Evolutionary conservation across 2,113 vertebrate genomes (phyloP).

Genomic region (Chamaea fasciata): DNA sequence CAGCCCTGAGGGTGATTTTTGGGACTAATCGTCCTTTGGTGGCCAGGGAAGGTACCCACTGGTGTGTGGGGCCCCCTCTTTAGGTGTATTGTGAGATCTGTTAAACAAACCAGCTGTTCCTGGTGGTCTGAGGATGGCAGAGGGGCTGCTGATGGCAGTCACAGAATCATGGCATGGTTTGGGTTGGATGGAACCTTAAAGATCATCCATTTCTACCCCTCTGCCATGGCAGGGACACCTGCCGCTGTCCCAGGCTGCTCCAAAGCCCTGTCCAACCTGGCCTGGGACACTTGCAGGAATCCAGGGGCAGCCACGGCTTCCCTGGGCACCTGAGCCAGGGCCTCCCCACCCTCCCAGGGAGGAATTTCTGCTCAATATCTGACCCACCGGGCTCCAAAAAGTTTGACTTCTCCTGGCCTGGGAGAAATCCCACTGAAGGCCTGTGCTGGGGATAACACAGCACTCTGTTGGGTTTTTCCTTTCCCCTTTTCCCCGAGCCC

Average conservation of each 20-base stretch:
- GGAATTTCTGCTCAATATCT: not conserved
- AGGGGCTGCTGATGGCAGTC: accelerated
- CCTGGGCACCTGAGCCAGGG: not conserved
- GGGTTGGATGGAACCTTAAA: not conserved
- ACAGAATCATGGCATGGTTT: not conserved
- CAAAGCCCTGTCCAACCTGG: not conserved
- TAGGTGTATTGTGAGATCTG: accelerated
- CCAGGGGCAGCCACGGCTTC: not conserved
- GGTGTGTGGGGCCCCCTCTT: not conserved
- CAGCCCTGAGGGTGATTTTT: not conserved
- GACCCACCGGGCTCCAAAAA: accelerated
- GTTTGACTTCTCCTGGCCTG: not conserved
- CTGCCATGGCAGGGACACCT: not conserved
- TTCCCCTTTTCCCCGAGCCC: not conserved
- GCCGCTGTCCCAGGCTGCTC: accelerated
- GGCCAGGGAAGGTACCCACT: accelerated
- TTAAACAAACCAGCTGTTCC: not conserved
- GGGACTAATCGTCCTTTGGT: accelerated
- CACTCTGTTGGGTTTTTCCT: accelerated
- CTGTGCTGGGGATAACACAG: not conserved
- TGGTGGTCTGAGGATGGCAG: not conserved
- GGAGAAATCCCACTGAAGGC: not conserved
- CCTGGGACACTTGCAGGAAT: not conserved
- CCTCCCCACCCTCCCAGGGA: not conserved
- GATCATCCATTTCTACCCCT: not conserved